Base-by-base conservation (phyloP, 92 coral and sea anemone genomes). In the Umimayanthus kanabou region DNA sequence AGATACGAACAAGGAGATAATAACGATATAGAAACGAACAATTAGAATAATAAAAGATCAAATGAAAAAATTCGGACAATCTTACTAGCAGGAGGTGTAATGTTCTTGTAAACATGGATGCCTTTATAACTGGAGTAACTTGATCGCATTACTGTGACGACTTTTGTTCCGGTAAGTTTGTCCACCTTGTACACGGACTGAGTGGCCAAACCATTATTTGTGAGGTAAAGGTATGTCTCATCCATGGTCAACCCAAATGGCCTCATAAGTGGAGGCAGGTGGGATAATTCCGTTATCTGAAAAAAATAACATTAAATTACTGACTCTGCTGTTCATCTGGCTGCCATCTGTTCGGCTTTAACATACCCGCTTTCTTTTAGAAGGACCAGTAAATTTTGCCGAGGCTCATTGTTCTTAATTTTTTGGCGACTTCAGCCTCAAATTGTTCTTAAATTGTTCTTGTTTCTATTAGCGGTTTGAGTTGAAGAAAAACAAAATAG, bases 51-150 rank as follows among this genome's bases (percentile, higher is more conserved):
- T 53, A 53, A 53, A 53, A 11, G 57, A 11, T 50, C 57, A 50
- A 61, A 16, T 61, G 2, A 16, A 61, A 61, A 3, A 16, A 33
- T n/a, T 61, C 26, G 15, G 69, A 20, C 26, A 15, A 28, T 15
- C 86, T 82, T 82, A 82, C 86, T 82, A 39, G 76, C 86, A 42
- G 86, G 86, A 18, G 86, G 86, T 67, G 86, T 82, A 39, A 82
- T 43, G 55, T 82, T 82, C 61, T 26, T 82, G 64, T 82, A 82
- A 4, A 43, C 64, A 14, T 82, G 86, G 4, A 82, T 30, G 9
- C 25, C 86, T 4, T 64, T 50, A 20, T 67, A 37, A 42, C 16
- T n/a, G 7, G 86, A 9, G 39, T 1, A 39, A 6, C 40, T 26
- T 70, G 86, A 0, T n/a, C 55, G 9, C 26, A 66, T 43, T 3